Evolutionary conservation across 1,140 invertebrate genomes (phyloP).

Genomic region (Trichomalopsis sarcophagae): DNA sequence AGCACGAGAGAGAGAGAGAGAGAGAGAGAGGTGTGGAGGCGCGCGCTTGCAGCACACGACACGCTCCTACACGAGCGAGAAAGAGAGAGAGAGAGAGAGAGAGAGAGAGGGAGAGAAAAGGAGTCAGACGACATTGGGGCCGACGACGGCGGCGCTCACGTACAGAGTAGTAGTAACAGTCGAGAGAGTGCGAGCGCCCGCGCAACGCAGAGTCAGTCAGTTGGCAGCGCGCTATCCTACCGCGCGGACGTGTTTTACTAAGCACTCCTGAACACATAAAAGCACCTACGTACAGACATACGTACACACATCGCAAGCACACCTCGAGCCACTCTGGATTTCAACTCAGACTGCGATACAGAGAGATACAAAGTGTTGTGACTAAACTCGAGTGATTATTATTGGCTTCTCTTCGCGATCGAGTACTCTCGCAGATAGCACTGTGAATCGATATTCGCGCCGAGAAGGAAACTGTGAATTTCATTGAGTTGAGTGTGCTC

Average conservation of each 20-base stretch:
- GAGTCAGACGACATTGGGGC: constrained; percentile 65
- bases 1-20: constrained; percentile 15
- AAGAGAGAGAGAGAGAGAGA: neutral
- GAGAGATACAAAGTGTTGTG: constrained; percentile 31
- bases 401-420: no score
- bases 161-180: constrained; percentile 47
- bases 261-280: neutral
- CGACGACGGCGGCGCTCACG: constrained; percentile 51
- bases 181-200: constrained; percentile 55
- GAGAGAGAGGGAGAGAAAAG: constrained; percentile 38
- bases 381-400: constrained; percentile 8
- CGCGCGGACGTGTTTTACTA: constrained; percentile 60
- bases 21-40: constrained; percentile 24
- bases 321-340: neutral
- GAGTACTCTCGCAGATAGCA: neutral
- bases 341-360: neutral
- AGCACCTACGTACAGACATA: no score
- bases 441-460: neutral
- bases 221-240: constrained; percentile 66
- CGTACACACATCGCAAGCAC: neutral
- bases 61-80: neutral
- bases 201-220: constrained; percentile 66
- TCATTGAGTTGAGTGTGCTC: neutral
- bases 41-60: constrained; percentile 24
- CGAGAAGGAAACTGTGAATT: constrained; percentile 8